Percentiles rank a stretch among this genome's conserved stretches.
Conservation (phyloP, 1,140 invertebrate genomes). For the Varroa destructor region DNA sequence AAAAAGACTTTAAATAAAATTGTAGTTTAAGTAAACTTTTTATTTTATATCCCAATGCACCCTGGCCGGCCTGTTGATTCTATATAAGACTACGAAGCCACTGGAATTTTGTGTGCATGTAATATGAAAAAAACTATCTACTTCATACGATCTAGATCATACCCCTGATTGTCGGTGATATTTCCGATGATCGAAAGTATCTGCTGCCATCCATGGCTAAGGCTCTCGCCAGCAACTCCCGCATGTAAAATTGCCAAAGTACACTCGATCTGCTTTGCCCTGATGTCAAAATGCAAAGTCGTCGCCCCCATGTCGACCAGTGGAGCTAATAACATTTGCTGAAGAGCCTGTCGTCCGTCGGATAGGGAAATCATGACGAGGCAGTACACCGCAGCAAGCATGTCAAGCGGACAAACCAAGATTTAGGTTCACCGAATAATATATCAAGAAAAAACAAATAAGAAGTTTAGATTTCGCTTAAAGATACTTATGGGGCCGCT, state of each 20-base stretch:
- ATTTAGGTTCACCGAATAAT: conserved; percentile 28
- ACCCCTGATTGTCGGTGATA: conserved; percentile 81
- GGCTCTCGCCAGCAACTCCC: conserved; percentile 65
- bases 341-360: conserved; percentile 51
- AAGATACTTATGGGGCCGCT: not conserved
- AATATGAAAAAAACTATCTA: no score
- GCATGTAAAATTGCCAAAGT: conserved; percentile 74
- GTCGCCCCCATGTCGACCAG: conserved; percentile 76
- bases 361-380: no score
- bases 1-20: no score
- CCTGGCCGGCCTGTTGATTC: no score
- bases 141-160: conserved; percentile 34
- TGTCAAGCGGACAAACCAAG: conserved; percentile 29
- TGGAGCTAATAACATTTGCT: conserved; percentile 69
- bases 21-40: no score
- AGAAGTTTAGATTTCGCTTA: conserved; percentile 20
- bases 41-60: no score
- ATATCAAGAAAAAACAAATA: conserved; percentile 30
- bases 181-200: conserved; percentile 86
- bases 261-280: conserved; percentile 86
- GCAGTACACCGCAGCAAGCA: conserved; percentile 24
- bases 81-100: no score
- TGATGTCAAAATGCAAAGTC: conserved; percentile 68
- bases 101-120: no score
- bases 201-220: conserved; percentile 84